A percentile compares a stretch with the other conserved stretches of the same genome.
phyloP scores from a whole-genome alignment of 2,113 vertebrate species.

The Triplophysa dalaica region DNA sequence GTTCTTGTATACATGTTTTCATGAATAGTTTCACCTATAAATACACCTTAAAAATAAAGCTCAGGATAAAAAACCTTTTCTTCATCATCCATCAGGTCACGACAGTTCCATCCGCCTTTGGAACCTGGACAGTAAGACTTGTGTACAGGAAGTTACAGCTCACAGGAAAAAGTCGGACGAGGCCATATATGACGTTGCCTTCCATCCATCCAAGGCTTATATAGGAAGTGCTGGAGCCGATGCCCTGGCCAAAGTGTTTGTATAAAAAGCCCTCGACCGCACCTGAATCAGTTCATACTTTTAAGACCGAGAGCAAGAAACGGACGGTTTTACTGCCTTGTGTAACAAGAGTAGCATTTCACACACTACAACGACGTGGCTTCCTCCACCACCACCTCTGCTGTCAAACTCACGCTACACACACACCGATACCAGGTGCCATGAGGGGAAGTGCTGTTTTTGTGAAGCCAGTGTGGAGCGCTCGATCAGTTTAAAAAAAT shows the following conservation, averaged over 20 bases:
- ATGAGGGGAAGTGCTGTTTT: slow-evolving; percentile 21
- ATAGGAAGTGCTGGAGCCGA: slow-evolving; percentile 98
- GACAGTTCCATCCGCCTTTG: slow-evolving; percentile 98
- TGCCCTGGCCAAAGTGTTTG: slow-evolving; percentile 97
- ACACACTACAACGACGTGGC: slow-evolving; percentile 82
- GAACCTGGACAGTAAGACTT: slow-evolving; percentile 99
- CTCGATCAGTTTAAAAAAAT: slow-evolving; percentile 53
- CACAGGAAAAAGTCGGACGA: slow-evolving; percentile 98
- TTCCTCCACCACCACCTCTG: slow-evolving; percentile 48
- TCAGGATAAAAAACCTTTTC: slow-evolving; percentile 2
- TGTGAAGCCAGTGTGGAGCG: slow-evolving; percentile 64
- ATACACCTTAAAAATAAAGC: neutral
- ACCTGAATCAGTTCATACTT: slow-evolving; percentile 52
- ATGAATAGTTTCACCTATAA: neutral
- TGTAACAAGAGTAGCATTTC: slow-evolving; percentile 72
- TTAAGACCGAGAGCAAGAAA: slow-evolving; percentile 46
- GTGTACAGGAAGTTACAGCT: slow-evolving; percentile 98
- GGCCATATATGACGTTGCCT: slow-evolving; percentile 98
- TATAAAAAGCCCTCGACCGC: slow-evolving; percentile 74
- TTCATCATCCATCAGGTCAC: slow-evolving; percentile 79
- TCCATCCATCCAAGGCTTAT: slow-evolving; percentile 98
- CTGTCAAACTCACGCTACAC: slow-evolving; percentile 28
- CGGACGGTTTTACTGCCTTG: slow-evolving; percentile 85
- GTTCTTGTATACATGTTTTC: neutral
- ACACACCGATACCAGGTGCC: slow-evolving; percentile 27